These are phyloP conservation scores for Andricus curvator DNA, from an alignment of 2,888 invertebrate species.

Conservation along the genomic window DNA sequence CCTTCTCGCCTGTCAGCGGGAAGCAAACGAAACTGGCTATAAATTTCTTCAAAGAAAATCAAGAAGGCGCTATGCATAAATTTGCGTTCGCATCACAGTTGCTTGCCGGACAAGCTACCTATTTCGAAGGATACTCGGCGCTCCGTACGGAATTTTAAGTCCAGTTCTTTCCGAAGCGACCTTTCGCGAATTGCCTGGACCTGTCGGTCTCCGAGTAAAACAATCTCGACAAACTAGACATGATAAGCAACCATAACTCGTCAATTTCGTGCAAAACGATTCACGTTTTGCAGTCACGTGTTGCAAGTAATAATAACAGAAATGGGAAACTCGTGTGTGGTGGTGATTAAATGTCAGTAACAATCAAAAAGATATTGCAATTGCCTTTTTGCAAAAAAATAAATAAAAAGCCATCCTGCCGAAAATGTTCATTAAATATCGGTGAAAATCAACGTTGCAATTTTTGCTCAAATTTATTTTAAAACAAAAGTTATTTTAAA, in stretches of 20 bases:
- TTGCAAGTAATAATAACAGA: not conserved
- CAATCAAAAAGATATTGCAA: not conserved
- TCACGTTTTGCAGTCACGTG: not conserved
- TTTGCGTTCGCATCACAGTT: slow-evolving; percentile 36
- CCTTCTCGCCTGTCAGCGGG: slow-evolving; percentile 40
- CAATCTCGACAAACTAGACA: slow-evolving; percentile 12
- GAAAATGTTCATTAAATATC: too few species aligned
- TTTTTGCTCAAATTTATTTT: too few species aligned
- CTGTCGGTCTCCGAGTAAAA: slow-evolving; percentile 1
- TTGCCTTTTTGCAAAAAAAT: too few species aligned
- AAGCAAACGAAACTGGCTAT: slow-evolving; percentile 41
- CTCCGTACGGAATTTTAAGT: slow-evolving; percentile 37
- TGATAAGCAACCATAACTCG: slow-evolving; percentile 1
- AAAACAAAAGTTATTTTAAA: too few species aligned
- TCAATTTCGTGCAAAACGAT: not conserved
- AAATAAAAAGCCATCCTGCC: too few species aligned
- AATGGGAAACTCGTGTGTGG: not conserved
- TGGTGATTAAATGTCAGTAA: not conserved
- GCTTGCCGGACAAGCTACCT: slow-evolving; percentile 31
- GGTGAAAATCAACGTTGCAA: too few species aligned
- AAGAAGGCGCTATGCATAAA: slow-evolving; percentile 41
- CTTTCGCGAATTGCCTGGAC: slow-evolving; percentile 36
- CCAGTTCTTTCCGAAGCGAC: slow-evolving; percentile 34
- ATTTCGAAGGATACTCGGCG: slow-evolving; percentile 26
- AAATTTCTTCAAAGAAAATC: slow-evolving; percentile 42